Conservation (phyloP, 2,797 vertebrate genomes). For the Centroberyx gerrardi region DNA sequence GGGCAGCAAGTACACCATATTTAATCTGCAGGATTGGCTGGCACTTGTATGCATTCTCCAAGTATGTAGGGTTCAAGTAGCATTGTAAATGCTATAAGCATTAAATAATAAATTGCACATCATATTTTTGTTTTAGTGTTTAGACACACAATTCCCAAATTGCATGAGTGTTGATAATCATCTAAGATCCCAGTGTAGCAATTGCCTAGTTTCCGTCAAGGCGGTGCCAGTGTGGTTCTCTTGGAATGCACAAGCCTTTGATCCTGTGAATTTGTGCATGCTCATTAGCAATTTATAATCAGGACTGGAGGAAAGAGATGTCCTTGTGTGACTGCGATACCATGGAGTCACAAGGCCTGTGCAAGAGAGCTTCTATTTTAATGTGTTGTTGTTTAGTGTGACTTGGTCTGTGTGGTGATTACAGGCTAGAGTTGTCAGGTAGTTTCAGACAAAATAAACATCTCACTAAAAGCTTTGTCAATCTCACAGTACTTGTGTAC, state of each 20-base stretch:
- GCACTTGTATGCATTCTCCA: neutral
- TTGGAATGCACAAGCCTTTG: constrained; percentile 16
- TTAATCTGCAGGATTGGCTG: constrained; percentile 25
- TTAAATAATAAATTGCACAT: constrained; percentile 32
- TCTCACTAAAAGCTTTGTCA: no score
- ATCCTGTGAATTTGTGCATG: constrained; percentile 20
- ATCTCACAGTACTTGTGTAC: no score
- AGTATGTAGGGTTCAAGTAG: constrained; percentile 6
- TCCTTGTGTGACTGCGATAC: constrained; percentile 6
- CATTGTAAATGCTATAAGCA: constrained; percentile 15
- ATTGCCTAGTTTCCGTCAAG: neutral
- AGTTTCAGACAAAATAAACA: no score
- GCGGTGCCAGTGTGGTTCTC: neutral
- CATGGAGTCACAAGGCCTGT: neutral
- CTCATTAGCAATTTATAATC: constrained; percentile 24
- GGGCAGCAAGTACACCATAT: constrained; percentile 58
- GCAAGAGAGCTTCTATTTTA: neutral
- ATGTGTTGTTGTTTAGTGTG: neutral
- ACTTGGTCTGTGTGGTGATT: no score
- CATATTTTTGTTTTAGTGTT: constrained; percentile 20
- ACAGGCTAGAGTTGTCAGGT: no score
- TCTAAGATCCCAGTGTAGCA: constrained; percentile 3
- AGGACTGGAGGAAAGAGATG: constrained; percentile 5
- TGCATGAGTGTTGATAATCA: constrained; percentile 1
- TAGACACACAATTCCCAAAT: neutral